Evolutionary conservation across 2,888 invertebrate genomes (phyloP), one percentile per base, ranked within the genome.

Genomic region (Synergus laeviventris): DNA sequence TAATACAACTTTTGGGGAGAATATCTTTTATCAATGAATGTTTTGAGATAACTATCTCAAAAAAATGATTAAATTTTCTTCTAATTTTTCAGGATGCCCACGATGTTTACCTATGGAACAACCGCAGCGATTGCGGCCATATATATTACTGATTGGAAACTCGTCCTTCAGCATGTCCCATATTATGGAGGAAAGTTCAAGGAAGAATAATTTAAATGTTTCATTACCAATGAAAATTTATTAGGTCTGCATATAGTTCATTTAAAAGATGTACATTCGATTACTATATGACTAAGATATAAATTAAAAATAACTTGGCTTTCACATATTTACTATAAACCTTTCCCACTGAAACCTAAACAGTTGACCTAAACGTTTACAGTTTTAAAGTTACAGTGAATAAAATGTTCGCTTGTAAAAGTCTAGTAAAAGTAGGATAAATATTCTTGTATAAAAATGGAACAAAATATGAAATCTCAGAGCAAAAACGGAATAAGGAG

Each of bases 171-270:
- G n/a, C 1, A 66, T 24, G 42, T 66, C n/a, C 66, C 66, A n/a
- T 66, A 45, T 14, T 66, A 66, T 3, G 66, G 66, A 45, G 66
- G 66, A 45, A 66, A 66, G 16, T 66, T 66, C 42, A 66, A 45
- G 16, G 45, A 66, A 45, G 24, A 66, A 45, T 66, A 66, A 66
- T 24, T 24, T 16, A 7, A 42, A 66, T 3, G 12, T 21, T 21
- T 45, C 21, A 45, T 31, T 66, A 16, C 11, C n/a, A 45, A 14
- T 11, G 16, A 24, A 66, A 66, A 66, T 66, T 16, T 66, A 66
- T 45, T 66, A 66, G 66, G 42, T 24, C 9, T 21, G 16, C 66
- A 24, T 45, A 66, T 18, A 42, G 45, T 42, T 14, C 3, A 66
- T n/a, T 54, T 18, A 16, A 24, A 24, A 66, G 16, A 45, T 66